Base-by-base conservation (phyloP, 2,797 vertebrate species). In the Sarcoramphus papa region DNA sequence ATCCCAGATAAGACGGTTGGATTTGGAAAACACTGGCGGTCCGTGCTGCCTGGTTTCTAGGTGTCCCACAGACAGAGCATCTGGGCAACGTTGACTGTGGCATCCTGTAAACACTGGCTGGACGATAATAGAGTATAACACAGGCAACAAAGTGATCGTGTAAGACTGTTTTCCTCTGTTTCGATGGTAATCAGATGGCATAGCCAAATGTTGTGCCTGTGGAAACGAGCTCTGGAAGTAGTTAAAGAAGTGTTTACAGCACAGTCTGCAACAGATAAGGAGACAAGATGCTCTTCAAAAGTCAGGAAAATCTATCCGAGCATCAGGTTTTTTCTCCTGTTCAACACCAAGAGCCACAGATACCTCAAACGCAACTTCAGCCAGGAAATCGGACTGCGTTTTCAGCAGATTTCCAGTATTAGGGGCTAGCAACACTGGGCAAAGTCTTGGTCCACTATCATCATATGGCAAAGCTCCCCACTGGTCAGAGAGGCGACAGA, bases 211-310 rank as follows among this genome's bases (percentile, higher is more conserved):
- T 41, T 83, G 75, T 48, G 89, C 93, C 75, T 64, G 82, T 95
- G 90, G 93, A 96, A 97, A 96, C 4, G 54, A 97, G 92, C 85
- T 84, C 94, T 95, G 95, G 91, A 95, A 97, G 96, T 76, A 77
- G 85, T 95, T 95, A 95, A 94, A 96, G 88, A 80, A 95, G 95
- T 88, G 88, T 96, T 97, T 97, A 95, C 93, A 97, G 85, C 91
- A 87, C 74, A 35, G 93, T 88, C 90, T 93, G 85, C 87, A 40
- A 63, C 53, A 97, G 97, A 97, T 98, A 98, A 97, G 93, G 80
- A 72, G 63, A 92, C 77, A 93, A 95, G 80, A 89, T 88, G 88
- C 53, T 97, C 92, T 94, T 96, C 92, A 88, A 51, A 88, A 96
- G 84, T 83, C 64, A 43, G 50, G 56, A 84, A 80, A 85, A 83